Evolutionary conservation across 2,888 invertebrate species (phyloP), one percentile per base, ranked within the genome.

Genomic region (Ligdia adustata): DNA sequence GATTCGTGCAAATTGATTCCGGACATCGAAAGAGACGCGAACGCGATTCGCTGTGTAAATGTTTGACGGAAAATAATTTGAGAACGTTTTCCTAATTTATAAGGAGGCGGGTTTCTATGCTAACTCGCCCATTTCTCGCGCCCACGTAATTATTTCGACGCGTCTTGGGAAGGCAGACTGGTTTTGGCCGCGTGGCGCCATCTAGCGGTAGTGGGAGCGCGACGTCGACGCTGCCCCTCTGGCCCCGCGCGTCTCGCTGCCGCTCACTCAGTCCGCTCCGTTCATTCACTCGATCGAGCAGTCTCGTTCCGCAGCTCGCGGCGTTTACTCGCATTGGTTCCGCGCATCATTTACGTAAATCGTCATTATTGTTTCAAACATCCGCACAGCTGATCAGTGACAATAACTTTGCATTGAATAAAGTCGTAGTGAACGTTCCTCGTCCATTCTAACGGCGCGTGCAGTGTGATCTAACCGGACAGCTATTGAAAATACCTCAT

Each of bases 321-420:
- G 53, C 0, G 56, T 32, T 1, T 1, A 52, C 41, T 69, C 69
- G 81, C 52, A 57, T 65, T 6, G 37, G 7, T 3, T 14, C 6
- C 20, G 15, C 43, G 16, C 40, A 48, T 16, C 18, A 52, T 68
- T 71, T 68, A 69, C 72, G 74, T 72, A 73, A 75, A 75, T 72
- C 79, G 82, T 72, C 81, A 75, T 70, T 75, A 82, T 86, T 87
- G 83, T 85, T 83, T 73, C 69, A 79, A 83, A 85, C 82, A 82
- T 72, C 73, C 82, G 77, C 82, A 76, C 89, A 88, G 88, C 87
- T 90, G 87, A 82, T 87, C 76, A 67, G 75, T 83, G 79, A 78
- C 75, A 77, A 72, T 71, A 72, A 72, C 60, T 66, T 69, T 44
- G 43, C 62, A 44, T 62, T 40, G 49, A 44, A 38, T 50, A 48